Percentiles rank a stretch among this genome's conserved stretches.
These are phyloP conservation scores for Bovichtus diacanthus DNA, from an alignment of 2,797 vertebrate genomes.

Conservation along the genomic window DNA sequence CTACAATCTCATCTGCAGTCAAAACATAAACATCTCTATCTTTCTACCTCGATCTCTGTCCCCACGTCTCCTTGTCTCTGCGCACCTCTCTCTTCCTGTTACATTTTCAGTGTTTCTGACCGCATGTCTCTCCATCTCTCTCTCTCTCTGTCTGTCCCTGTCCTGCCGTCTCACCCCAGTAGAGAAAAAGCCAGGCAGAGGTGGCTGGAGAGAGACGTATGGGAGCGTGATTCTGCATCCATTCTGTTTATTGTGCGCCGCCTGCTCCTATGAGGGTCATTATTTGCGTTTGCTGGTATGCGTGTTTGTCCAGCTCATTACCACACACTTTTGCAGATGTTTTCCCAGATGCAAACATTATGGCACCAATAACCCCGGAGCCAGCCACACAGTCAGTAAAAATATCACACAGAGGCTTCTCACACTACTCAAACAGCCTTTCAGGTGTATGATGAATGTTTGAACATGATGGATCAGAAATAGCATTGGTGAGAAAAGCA, in stretches of 20 bases:
- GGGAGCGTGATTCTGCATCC: conserved; percentile 57
- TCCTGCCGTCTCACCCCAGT: conserved; percentile 21
- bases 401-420: conserved; percentile 32
- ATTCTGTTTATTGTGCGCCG: conserved; percentile 52
- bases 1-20: conserved; percentile 1
- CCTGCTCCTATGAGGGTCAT: conserved; percentile 40
- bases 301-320: conserved; percentile 58
- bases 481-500: conserved; percentile 15
- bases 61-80: background rate
- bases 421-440: conserved; percentile 18
- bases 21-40: background rate
- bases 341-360: conserved; percentile 65
- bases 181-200: conserved; percentile 27
- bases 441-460: conserved; percentile 44
- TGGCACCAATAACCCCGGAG: conserved; percentile 38
- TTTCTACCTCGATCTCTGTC: background rate
- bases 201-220: conserved; percentile 18
- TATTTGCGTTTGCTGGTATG: conserved; percentile 38
- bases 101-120: conserved; percentile 21
- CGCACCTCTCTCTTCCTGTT: conserved; percentile 9
- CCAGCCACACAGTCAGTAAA: conserved; percentile 31
- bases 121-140: conserved; percentile 27
- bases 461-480: conserved; percentile 53
- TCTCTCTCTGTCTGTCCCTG: conserved; percentile 19
- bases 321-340: conserved; percentile 64